Evolutionary conservation across 2,113 vertebrate genomes (phyloP), one percentile per base, ranked within the genome.

Genomic region (Physeter macrocephalus): DNA sequence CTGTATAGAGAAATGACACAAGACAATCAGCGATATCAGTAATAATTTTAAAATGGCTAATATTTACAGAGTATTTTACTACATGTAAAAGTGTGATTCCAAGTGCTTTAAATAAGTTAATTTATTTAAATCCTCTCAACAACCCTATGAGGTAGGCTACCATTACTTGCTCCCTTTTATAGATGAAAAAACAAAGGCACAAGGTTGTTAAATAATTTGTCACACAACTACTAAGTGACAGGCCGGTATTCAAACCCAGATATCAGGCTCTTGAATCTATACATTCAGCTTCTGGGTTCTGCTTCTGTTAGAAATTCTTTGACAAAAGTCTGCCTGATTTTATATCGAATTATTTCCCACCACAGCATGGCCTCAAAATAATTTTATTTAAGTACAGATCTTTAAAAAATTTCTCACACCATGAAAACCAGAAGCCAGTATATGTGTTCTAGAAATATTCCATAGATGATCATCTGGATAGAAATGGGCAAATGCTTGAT

Each of bases 331-430:
- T 80, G 29, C 62, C 2, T 7, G 27, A 71, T 86, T 69, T 81
- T 85, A 71, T 21, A 66, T 54, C 6, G 2, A 91, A 86, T 95
- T 67, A 88, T 85, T 94, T 82, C 36, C 21, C 39, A 52, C 17
- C 9, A 74, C 59, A 96, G n/a, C 14, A 86, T 52, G 34, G 39
- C 23, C 71, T 94, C 59, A 82, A 89, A 90, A 97, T 93, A 88
- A 93, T 85, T 94, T 95, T 85, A 92, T 83, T 77, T 72, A 93
- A 91, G 20, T 46, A 20, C 10, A 88, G 12, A 61, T 82, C 46
- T 93, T 85, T 66, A 82, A 91, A 96, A 77, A 77, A 52, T 18
- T 52, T 52, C 31, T 86, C 12, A 41, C 0, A 49, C 18, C 43
- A 62, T 8, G 36, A 87, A 86, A 92, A 15, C 9, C 59, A 94